These are phyloP conservation scores for Caenorhabditis wallacei DNA, from an alignment of 2,888 invertebrate species.

Conservation along the genomic window DNA sequence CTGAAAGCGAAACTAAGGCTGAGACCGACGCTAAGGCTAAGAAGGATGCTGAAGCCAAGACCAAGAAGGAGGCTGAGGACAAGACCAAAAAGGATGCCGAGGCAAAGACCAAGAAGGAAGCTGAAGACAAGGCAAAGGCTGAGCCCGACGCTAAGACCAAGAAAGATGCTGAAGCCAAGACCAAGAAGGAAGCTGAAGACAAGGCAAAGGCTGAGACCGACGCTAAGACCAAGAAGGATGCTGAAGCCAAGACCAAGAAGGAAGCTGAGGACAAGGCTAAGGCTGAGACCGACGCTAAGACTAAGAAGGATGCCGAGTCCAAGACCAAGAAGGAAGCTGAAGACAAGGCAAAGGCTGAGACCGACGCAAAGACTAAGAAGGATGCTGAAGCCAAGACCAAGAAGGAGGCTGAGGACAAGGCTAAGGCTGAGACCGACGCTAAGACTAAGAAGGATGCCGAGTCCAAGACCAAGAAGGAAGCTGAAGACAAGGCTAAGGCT, in stretches of 20 bases:
- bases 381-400: slow-evolving; percentile 37
- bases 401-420: slow-evolving; percentile 7
- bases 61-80: slow-evolving; percentile 47
- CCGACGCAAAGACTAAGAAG: slow-evolving; percentile 40
- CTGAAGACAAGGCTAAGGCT: slow-evolving; percentile 33
- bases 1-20: slow-evolving; percentile 24
- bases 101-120: slow-evolving; percentile 37
- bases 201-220: background rate
- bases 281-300: slow-evolving; percentile 47
- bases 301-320: slow-evolving; percentile 21
- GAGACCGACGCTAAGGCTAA: slow-evolving; percentile 40
- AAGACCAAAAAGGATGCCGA: slow-evolving; percentile 26
- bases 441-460: slow-evolving; percentile 27
- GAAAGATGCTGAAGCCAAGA: background rate
- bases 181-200: slow-evolving; percentile 7
- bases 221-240: background rate
- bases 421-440: background rate
- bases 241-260: slow-evolving; percentile 16
- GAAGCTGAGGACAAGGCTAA: slow-evolving; percentile 39
- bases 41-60: slow-evolving; percentile 37
- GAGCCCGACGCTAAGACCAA: background rate
- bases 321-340: slow-evolving; percentile 33
- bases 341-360: slow-evolving; percentile 42
- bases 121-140: slow-evolving; percentile 19
- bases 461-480: slow-evolving; percentile 21